Evolutionary conservation across 2,113 vertebrate genomes (phyloP).

Genomic region (Hepsetus odoe): DNA sequence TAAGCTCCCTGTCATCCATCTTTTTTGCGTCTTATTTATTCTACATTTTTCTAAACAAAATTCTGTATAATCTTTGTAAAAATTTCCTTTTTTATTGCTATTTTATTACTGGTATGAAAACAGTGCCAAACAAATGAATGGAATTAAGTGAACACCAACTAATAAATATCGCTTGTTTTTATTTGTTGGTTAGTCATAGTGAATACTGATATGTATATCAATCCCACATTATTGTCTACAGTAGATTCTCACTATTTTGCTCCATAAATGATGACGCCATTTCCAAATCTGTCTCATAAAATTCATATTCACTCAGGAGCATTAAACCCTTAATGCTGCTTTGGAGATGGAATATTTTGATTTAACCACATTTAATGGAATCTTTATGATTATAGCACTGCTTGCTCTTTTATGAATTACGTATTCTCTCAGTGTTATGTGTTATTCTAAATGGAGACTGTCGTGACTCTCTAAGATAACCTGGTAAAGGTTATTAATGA

Average conservation of each 20-base stretch:
- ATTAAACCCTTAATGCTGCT: constrained; percentile 62
- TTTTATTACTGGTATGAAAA: too few species aligned
- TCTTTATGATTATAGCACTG: constrained; percentile 57
- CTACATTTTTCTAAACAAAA: too few species aligned
- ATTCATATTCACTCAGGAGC: constrained; percentile 62
- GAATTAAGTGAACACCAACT: too few species aligned
- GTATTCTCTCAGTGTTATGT: constrained; percentile 76
- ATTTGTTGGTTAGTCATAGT: not conserved
- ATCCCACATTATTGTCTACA: not conserved
- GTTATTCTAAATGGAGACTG: constrained; percentile 88
- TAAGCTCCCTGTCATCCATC: too few species aligned
- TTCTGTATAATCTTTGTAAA: too few species aligned
- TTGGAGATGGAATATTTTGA: constrained; percentile 70
- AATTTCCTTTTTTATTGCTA: too few species aligned
- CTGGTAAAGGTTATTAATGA: constrained; percentile 95
- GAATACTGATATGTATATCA: not conserved
- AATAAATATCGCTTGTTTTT: too few species aligned
- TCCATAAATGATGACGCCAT: constrained; percentile 37
- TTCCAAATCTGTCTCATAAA: constrained; percentile 40
- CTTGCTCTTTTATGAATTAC: constrained; percentile 85
- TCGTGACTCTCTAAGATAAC: constrained; percentile 84
- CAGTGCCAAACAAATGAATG: too few species aligned
- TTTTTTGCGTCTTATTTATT: too few species aligned
- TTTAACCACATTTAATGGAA: constrained; percentile 75
- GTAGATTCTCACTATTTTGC: constrained; percentile 41